Evolutionary conservation across 1,140 invertebrate genomes (phyloP).

Genomic region (Caerostris darwini): DNA sequence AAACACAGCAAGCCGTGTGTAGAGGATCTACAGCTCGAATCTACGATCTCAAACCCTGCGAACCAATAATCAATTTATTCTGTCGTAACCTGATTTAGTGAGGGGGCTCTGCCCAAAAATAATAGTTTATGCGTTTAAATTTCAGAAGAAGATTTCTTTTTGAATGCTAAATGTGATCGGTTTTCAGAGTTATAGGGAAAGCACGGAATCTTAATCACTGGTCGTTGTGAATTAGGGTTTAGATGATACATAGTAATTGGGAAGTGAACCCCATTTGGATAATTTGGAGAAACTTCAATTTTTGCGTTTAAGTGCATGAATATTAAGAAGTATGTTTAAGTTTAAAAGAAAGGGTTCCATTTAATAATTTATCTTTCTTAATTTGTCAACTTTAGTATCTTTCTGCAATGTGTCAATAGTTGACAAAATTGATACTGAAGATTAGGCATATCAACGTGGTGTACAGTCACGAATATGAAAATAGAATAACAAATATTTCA

Average conservation of each 20-base stretch:
- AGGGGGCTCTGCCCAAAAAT: background rate
- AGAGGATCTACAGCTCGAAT: background rate
- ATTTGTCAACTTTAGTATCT: too few species aligned
- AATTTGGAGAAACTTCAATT: too few species aligned
- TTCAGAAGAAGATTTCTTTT: background rate
- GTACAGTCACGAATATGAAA: too few species aligned
- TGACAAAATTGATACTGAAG: too few species aligned
- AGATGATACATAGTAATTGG: background rate
- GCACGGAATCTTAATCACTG: background rate
- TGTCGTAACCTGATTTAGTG: conserved; percentile 42
- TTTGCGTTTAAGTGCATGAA: too few species aligned
- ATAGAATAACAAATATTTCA: too few species aligned
- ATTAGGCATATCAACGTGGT: too few species aligned
- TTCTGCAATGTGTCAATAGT: too few species aligned
- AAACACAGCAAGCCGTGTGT: background rate
- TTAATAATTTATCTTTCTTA: too few species aligned
- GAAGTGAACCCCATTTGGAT: background rate
- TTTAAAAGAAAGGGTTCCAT: too few species aligned
- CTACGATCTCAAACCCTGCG: too few species aligned
- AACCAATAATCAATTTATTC: conserved; percentile 62
- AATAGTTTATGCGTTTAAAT: conserved; percentile 22
- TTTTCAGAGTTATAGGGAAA: background rate
- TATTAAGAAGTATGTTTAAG: too few species aligned
- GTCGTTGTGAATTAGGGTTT: background rate
- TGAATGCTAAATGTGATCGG: background rate